Evolutionary conservation across 2,113 vertebrate genomes (phyloP), one percentile per base, ranked within the genome.

Genomic region (Hippocampus guttulatus): DNA sequence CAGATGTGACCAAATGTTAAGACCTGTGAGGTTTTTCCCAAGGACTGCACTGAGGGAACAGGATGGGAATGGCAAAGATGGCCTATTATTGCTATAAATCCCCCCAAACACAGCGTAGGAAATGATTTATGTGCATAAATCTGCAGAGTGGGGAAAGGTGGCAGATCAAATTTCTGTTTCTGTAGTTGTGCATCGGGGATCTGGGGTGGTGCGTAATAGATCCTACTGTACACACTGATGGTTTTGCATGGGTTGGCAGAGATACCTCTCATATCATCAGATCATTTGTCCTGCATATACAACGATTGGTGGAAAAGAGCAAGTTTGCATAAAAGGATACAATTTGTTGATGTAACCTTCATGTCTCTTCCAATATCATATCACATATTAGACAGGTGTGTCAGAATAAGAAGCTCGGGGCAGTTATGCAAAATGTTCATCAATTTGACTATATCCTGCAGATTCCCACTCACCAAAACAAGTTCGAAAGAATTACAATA

Each of bases 41-140:
- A 81, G 81, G 77, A 83, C 65, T 76, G 69, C 78, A 74, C 71
- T 20, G 52, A 77, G 74, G 76, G 83, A 91, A 90, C 91, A 90
- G 84, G 87, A 91, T 89, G 88, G 88, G 87, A 90, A 87, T 88
- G 86, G 89, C 84, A 91, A 81, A 83, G 81, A 89, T 88, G 80
- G 88, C 78, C 87, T 89, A 89, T 90, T 90, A 92, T 91, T 90
- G 77, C 87, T 88, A 81, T 81, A 91, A 90, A 90, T 90, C 85
- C 81, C 84, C 82, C 84, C 87, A 93, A 91, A 91, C 88, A 90
- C 80, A 76, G 89, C 45, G 70, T 88, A 92, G 89, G 89, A 91
- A 92, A 92, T 92, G 86, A 91, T 91, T 91, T 91, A 91, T 89
- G 88, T 89, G 87, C 86, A 89, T 89, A 89, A 91, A 89, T 83